phyloP scores from a whole-genome alignment of 2,888 invertebrate genomes.

The Tachina lurida region DNA sequence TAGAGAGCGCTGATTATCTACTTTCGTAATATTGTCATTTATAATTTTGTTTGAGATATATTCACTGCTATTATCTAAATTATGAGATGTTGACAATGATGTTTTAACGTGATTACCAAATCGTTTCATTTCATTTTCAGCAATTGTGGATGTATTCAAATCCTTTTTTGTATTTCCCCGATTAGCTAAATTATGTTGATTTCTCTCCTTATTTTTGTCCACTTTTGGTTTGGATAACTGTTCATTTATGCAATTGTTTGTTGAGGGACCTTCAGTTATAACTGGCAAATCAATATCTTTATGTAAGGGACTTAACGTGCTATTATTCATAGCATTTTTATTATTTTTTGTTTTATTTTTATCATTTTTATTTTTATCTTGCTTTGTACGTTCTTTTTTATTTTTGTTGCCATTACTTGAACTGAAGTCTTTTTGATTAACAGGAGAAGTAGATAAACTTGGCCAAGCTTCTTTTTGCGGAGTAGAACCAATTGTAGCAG shows the following conservation, averaged over 20 bases:
- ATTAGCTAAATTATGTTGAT: conserved; percentile 14
- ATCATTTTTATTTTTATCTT: conserved; percentile 84
- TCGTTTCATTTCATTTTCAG: conserved; percentile 24
- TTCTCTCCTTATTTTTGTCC: conserved; percentile 47
- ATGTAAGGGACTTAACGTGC: conserved; percentile 60
- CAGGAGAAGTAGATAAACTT: conserved; percentile 86
- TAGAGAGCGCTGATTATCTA: conserved; percentile 74
- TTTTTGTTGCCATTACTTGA: conserved; percentile 70
- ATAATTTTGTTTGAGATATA: conserved; percentile 6
- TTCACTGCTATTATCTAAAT: conserved; percentile 40
- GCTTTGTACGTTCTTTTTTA: conserved; percentile 80
- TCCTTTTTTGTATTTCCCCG: conserved; percentile 53
- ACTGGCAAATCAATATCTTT: conserved; percentile 71
- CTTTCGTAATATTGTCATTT: conserved; percentile 45
- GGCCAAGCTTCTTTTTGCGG: conserved; percentile 90
- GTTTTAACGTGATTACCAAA: background rate
- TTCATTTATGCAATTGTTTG: conserved; percentile 47
- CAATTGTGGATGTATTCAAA: background rate
- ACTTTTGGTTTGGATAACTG: conserved; percentile 33
- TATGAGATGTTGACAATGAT: background rate
- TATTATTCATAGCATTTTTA: conserved; percentile 72
- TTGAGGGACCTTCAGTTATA: conserved; percentile 46
- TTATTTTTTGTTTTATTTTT: conserved; percentile 83
- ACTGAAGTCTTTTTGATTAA: conserved; percentile 78
- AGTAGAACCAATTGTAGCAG: conserved; percentile 68